Conservation (phyloP, 2,113 vertebrate species). For the Rhineura floridana region DNA sequence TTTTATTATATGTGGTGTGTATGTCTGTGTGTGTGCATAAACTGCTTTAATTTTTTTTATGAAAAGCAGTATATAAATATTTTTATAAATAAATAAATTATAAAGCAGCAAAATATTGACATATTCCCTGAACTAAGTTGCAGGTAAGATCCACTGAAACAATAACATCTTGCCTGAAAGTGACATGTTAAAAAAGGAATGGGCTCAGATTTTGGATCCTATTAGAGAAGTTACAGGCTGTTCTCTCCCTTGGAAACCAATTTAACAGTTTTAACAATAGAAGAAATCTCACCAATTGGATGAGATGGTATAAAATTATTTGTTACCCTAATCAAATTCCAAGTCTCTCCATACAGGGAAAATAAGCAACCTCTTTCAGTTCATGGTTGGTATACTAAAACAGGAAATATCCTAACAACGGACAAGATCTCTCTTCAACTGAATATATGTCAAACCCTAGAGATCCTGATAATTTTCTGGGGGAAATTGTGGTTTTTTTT, state of each 20-base stretch:
- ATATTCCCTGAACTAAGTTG: not conserved
- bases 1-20: too few species aligned
- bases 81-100: too few species aligned
- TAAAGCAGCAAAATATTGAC: not conserved
- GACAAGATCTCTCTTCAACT: not conserved
- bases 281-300: not conserved
- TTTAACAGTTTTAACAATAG: not conserved
- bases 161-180: not conserved
- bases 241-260: not conserved
- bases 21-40: too few species aligned
- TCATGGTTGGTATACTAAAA: not conserved
- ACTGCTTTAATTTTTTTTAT: too few species aligned
- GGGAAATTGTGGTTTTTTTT: not conserved
- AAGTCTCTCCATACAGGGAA: too few species aligned
- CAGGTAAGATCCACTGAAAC: not conserved
- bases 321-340: too few species aligned
- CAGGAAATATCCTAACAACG: not conserved
- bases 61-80: too few species aligned
- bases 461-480: not conserved
- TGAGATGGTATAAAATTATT: not conserved
- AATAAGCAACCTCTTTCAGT: not conserved
- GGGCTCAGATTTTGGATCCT: not conserved
- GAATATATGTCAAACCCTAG: not conserved
- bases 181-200: not conserved
- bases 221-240: not conserved